Evolutionary conservation across 2,888 invertebrate genomes (phyloP).

Genomic region (Thereva unica): DNA sequence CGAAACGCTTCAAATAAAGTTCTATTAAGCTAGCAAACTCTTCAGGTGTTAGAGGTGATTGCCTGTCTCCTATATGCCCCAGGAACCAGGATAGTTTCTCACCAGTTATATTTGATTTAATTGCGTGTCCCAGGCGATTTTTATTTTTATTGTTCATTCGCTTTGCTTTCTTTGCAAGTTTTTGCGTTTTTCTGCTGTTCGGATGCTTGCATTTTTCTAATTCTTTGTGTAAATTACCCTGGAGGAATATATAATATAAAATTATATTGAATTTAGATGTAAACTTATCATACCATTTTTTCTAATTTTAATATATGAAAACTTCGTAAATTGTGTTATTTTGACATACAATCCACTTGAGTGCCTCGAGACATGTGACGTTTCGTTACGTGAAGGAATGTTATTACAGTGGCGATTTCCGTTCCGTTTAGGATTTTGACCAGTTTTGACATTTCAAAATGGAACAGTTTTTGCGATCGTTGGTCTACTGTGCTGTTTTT

Average conservation of each 20-base stretch:
- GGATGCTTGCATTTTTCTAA: conserved; percentile 75
- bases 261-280: not conserved
- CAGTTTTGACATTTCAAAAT: too few species aligned
- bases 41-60: conserved; percentile 63
- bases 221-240: conserved; percentile 60
- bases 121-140: conserved; percentile 62
- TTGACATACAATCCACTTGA: too few species aligned
- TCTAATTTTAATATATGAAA: too few species aligned
- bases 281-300: too few species aligned
- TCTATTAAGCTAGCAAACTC: conserved; percentile 62
- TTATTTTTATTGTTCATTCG: conserved; percentile 59
- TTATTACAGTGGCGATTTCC: too few species aligned
- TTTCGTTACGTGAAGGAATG: too few species aligned
- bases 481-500: too few species aligned
- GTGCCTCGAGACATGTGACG: too few species aligned
- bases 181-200: conserved; percentile 80
- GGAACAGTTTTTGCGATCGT: too few species aligned
- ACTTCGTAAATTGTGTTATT: too few species aligned
- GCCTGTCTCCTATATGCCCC: conserved; percentile 63
- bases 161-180: conserved; percentile 71
- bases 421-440: too few species aligned
- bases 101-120: conserved; percentile 73
- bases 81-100: conserved; percentile 82
- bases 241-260: conserved; percentile 35
- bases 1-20: conserved; percentile 67